Percentiles rank a stretch among this genome's conserved stretches.
Evolutionary conservation across 2,888 invertebrate species (phyloP).

Genomic region (Hartigia nigra): DNA sequence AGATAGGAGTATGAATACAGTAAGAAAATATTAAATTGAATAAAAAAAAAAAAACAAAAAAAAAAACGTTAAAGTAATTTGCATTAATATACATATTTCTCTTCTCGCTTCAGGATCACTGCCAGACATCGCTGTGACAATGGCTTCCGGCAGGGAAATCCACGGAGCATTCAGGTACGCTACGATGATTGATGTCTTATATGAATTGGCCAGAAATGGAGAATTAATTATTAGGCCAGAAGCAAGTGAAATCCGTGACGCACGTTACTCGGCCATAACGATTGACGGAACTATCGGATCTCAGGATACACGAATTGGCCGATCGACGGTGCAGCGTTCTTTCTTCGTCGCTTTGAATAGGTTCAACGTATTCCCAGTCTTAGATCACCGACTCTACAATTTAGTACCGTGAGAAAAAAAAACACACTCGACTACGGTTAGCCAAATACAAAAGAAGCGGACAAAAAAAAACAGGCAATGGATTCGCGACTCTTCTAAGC

Average conservation of each 20-base stretch:
- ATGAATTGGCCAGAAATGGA: background rate
- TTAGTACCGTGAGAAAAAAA: background rate
- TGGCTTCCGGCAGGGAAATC: conserved; percentile 55
- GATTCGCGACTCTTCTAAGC: background rate
- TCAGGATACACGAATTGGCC: background rate
- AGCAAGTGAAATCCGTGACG: background rate
- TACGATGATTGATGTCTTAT: background rate
- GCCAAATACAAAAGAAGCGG: background rate
- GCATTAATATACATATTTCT: background rate
- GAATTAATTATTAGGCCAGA: background rate
- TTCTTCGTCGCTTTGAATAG: background rate
- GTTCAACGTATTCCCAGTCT: background rate
- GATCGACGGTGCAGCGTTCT: background rate
- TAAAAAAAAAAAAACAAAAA: background rate
- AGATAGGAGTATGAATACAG: background rate
- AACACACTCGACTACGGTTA: background rate
- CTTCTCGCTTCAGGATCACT: conserved; percentile 45
- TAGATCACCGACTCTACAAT: background rate
- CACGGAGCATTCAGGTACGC: conserved; percentile 53
- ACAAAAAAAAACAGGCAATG: background rate
- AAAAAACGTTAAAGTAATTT: background rate
- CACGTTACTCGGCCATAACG: background rate
- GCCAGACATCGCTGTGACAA: conserved; percentile 54
- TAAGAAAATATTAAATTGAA: background rate
- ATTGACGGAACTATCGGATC: background rate